Evolutionary conservation across 2,888 invertebrate species (phyloP).

Genomic region (Aphidius colemani): DNA sequence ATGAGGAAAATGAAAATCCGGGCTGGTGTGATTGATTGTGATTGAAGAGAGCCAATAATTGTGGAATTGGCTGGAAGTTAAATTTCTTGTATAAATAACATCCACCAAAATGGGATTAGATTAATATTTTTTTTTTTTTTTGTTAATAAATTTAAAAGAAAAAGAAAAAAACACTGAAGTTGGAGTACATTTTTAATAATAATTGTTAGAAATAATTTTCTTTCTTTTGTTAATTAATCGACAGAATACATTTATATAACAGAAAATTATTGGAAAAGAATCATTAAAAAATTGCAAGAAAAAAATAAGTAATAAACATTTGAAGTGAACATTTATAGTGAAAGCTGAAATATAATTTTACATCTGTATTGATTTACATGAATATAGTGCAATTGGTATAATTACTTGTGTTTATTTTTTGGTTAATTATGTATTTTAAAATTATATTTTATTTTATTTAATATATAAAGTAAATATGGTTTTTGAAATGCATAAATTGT

Average conservation of each 20-base stretch:
- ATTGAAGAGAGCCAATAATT: too few species aligned
- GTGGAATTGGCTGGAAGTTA: too few species aligned
- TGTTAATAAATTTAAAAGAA: too few species aligned
- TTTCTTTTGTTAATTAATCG: constrained; percentile 32
- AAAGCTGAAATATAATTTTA: constrained; percentile 31
- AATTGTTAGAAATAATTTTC: too few species aligned
- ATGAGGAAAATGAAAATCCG: too few species aligned
- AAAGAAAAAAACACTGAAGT: too few species aligned
- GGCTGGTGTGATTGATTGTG: too few species aligned
- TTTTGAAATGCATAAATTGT: constrained; percentile 12
- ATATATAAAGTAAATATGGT: constrained; percentile 22
- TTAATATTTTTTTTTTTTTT: too few species aligned
- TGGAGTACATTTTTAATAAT: too few species aligned
- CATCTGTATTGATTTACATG: constrained; percentile 27
- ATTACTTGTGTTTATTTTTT: constrained; percentile 32
- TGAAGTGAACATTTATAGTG: constrained; percentile 19
- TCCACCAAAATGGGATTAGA: too few species aligned
- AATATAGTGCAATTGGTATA: constrained; percentile 37
- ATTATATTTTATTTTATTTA: constrained; percentile 22
- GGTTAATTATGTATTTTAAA: constrained; percentile 17
- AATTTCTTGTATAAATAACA: too few species aligned
- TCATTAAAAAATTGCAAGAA: constrained; percentile 6
- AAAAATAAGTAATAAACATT: constrained; percentile 14
- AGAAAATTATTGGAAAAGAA: neutral
- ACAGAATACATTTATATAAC: constrained; percentile 17